A percentile compares a stretch with the other conserved stretches of the same genome.
Conservation (phyloP, 2,113 vertebrate species). For the Perca flavescens region DNA sequence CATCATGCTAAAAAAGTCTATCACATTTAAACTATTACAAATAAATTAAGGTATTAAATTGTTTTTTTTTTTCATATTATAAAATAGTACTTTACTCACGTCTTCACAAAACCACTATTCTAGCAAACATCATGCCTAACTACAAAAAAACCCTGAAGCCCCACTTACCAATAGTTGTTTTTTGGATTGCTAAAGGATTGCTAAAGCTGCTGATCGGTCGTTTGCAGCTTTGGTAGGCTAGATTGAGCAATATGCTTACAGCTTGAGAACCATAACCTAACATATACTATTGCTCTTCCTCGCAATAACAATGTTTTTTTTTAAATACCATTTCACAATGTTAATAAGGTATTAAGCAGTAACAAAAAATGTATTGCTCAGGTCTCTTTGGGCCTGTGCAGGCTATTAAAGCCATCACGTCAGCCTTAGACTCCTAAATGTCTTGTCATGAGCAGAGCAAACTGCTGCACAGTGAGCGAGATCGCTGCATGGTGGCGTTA, state of each 20-base stretch:
- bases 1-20: conserved; percentile 50
- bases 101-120: conserved; percentile 36
- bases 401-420: conserved; percentile 7
- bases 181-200: not conserved
- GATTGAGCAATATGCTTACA: not conserved
- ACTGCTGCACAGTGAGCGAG: conserved; percentile 18
- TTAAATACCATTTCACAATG: conserved; percentile 1
- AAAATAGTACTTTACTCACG: conserved; percentile 33
- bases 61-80: conserved; percentile 6
- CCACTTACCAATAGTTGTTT: not conserved
- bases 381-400: not conserved
- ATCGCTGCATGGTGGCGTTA: conserved; percentile 13
- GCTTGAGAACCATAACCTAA: conserved; percentile 15
- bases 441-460: conserved; percentile 10
- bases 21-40: conserved; percentile 52
- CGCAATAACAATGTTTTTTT: not conserved
- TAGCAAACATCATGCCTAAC: conserved; percentile 61
- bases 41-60: conserved; percentile 42
- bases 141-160: conserved; percentile 53
- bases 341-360: conserved; percentile 7
- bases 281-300: not conserved
- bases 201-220: conserved; percentile 16
- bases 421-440: not conserved
- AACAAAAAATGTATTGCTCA: conserved; percentile 18
- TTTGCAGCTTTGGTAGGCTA: conserved; percentile 2